phyloP scores from a whole-genome alignment of 2,888 invertebrate genomes.

The Pasiphila rectangulata region DNA sequence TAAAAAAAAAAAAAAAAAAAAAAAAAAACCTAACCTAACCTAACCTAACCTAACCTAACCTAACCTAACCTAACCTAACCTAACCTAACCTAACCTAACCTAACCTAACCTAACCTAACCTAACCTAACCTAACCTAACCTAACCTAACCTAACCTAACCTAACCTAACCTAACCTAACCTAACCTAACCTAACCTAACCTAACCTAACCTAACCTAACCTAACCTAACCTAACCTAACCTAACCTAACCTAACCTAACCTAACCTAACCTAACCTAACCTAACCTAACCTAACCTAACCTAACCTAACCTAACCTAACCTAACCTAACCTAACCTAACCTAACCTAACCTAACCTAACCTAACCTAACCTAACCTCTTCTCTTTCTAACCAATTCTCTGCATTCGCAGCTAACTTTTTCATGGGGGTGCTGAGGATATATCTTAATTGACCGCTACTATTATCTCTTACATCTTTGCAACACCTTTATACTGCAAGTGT shows the following conservation, averaged over 20 bases:
- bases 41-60: conserved; percentile 20
- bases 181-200: not conserved
- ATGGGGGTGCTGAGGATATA: too few relatives aligned
- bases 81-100: conserved; percentile 15
- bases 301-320: conserved; percentile 9
- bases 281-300: conserved; percentile 8
- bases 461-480: too few relatives aligned
- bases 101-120: conserved; percentile 20
- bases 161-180: not conserved
- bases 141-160: conserved; percentile 21
- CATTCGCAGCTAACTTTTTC: too few relatives aligned
- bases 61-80: conserved; percentile 16
- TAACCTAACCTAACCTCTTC: conserved; percentile 36
- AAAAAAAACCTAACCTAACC: conserved; percentile 30
- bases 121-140: conserved; percentile 30
- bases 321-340: conserved; percentile 11
- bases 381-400: too few relatives aligned
- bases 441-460: too few relatives aligned
- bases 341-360: conserved; percentile 30
- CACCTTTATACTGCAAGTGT: too few relatives aligned
- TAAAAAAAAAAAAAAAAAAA: too few relatives aligned
- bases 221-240: conserved; percentile 11
- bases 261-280: conserved; percentile 18
- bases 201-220: not conserved
- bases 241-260: conserved; percentile 23